Conservation (phyloP, 1,140 invertebrate species). For the Triops cancriformis region DNA sequence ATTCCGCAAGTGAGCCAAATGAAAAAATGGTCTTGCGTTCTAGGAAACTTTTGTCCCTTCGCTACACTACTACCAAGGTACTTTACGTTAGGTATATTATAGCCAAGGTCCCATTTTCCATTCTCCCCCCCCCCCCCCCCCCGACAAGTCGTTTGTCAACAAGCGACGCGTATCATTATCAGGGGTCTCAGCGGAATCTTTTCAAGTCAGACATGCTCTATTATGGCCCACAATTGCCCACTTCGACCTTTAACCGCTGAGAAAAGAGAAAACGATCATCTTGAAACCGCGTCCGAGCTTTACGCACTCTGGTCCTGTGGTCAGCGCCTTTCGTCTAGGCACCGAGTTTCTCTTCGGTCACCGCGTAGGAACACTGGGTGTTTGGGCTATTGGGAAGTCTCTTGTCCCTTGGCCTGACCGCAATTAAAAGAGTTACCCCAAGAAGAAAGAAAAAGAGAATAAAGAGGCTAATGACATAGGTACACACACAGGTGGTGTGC, state of each 20-base stretch:
- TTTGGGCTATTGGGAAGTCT: not conserved
- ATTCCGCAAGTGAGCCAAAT: not conserved
- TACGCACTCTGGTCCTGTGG: not conserved
- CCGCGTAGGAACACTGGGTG: not conserved
- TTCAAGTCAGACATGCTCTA: slow-evolving; percentile 4
- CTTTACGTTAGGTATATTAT: too few species aligned
- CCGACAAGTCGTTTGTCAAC: not conserved
- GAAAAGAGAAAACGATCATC: not conserved
- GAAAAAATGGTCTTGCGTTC: not conserved
- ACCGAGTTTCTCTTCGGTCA: not conserved
- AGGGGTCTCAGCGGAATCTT: slow-evolving; percentile 3
- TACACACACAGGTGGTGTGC: not conserved
- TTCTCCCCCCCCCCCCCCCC: too few species aligned
- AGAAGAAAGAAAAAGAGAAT: not conserved
- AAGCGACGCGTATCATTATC: not conserved
- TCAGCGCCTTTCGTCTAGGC: not conserved
- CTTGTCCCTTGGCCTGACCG: not conserved
- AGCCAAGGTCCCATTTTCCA: too few species aligned
- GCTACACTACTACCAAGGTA: too few species aligned
- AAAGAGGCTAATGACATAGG: too few species aligned
- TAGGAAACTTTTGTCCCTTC: not conserved
- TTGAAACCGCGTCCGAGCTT: not conserved
- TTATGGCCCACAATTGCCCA: not conserved
- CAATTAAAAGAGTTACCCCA: not conserved
- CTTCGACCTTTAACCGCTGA: not conserved